These are phyloP conservation scores for Pterocles orientalis DNA, from an alignment of 2,113 vertebrate species.

Conservation along the genomic window DNA sequence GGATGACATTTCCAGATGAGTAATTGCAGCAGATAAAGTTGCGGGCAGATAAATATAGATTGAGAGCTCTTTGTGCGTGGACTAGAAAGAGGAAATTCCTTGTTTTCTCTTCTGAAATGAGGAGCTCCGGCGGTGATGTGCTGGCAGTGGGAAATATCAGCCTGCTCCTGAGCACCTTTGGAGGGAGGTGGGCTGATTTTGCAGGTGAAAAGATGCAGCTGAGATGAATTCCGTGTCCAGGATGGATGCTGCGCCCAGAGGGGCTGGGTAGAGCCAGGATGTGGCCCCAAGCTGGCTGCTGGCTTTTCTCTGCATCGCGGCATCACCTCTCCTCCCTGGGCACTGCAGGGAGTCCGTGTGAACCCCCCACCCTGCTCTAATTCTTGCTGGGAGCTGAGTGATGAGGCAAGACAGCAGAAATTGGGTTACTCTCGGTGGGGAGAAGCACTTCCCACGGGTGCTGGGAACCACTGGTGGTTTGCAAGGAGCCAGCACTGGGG, in stretches of 20 bases:
- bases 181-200: not conserved
- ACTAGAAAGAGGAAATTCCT: not conserved
- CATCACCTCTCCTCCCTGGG: not conserved
- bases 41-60: not conserved
- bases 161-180: not conserved
- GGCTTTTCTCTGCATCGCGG: not conserved
- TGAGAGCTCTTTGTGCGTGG: not conserved
- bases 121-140: accelerated
- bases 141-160: accelerated
- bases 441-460: not conserved
- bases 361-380: not conserved
- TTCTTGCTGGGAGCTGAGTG: not conserved
- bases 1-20: not conserved
- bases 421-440: not conserved
- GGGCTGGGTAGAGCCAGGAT: not conserved
- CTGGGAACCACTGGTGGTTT: not conserved
- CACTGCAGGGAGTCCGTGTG: accelerated
- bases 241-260: not conserved
- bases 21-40: not conserved
- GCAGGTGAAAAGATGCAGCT: not conserved
- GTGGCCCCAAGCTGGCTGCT: not conserved
- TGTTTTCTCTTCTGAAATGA: not conserved
- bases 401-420: not conserved
- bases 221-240: not conserved
- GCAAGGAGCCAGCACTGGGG: not conserved